Base-by-base conservation (phyloP, 1,140 invertebrate genomes). In the Macrocentrus cingulum region DNA sequence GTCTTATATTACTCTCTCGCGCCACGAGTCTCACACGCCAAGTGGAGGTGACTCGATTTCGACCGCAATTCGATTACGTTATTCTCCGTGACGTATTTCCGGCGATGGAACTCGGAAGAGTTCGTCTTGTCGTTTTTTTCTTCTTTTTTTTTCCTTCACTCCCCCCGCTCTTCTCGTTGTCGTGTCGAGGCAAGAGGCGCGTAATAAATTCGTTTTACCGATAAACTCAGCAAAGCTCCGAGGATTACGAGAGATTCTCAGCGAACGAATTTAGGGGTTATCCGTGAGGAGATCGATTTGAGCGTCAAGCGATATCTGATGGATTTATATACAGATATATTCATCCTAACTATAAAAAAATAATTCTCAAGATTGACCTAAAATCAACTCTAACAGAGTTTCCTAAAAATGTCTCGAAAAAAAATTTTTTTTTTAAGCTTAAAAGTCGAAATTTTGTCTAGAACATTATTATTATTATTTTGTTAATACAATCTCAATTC, bases 21-120 rank as follows among this genome's bases (percentile, higher is more conserved):
- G 49, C 39, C 41, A 42, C 37, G 16, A 55, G 52, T 59, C 36
- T 41, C 37, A 41, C 34, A 36, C 41, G 11, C 42, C 39, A 25
- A 39, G 49, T 50, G 52, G 18, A 45, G 37, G 23, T 51, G 46
- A 62, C 56, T 62, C 61, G 45, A 63, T 63, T 60, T 63, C 41
- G 36, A 59, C 50, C 54, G 53, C 57, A 36, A 63, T 63, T 63
- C 61, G 53, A 60, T 63, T 63, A 60, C 61, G 44, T 59, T 49
- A 60, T 56, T 51, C 48, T 59, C 23, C 48, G 53, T 60, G 57
- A 63, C 56, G 57, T 60, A 63, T 63, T 56, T 60, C 54, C 57
- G 48, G 53, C 23, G 42, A 44, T 50, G 52, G 39, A 62, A 48
- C 41, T 37, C 23, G 7, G 22, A n/a, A 48, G 20, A 50, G 29